Evolutionary conservation across 2,113 vertebrate species (phyloP).

Genomic region (Merops nubicus): DNA sequence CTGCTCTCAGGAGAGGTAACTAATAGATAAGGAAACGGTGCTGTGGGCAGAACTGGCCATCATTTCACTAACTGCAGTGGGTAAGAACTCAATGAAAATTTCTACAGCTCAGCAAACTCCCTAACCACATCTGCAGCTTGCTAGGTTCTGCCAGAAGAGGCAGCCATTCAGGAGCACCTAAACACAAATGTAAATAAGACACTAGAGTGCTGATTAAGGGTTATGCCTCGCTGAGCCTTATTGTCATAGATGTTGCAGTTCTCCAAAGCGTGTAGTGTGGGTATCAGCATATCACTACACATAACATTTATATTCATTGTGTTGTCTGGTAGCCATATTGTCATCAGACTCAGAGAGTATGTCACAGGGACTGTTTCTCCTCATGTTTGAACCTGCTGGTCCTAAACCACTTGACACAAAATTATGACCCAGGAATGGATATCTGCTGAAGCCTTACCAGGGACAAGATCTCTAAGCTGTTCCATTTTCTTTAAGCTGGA

Average conservation of each 20-base stretch:
- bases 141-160: not conserved
- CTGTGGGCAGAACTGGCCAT: not conserved
- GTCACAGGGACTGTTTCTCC: not conserved
- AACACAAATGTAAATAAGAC: not conserved
- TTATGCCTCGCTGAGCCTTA: not conserved
- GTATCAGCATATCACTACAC: not conserved
- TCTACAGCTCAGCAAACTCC: not conserved
- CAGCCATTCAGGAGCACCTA: not conserved
- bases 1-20: not conserved
- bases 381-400: not conserved
- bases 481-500: not conserved
- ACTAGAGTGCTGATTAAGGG: not conserved
- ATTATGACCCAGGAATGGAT: not conserved
- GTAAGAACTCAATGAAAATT: not conserved
- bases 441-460: not conserved
- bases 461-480: not conserved
- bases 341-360: not conserved
- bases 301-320: not conserved
- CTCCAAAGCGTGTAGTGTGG: not conserved
- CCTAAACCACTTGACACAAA: not conserved
- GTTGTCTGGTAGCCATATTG: not conserved
- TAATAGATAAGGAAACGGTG: not conserved
- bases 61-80: not conserved
- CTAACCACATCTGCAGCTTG: not conserved
- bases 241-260: not conserved